A percentile compares a stretch with the other conserved stretches of the same genome.
Evolutionary conservation across 2,113 vertebrate genomes (phyloP).

Genomic region (Etia nguti): DNA sequence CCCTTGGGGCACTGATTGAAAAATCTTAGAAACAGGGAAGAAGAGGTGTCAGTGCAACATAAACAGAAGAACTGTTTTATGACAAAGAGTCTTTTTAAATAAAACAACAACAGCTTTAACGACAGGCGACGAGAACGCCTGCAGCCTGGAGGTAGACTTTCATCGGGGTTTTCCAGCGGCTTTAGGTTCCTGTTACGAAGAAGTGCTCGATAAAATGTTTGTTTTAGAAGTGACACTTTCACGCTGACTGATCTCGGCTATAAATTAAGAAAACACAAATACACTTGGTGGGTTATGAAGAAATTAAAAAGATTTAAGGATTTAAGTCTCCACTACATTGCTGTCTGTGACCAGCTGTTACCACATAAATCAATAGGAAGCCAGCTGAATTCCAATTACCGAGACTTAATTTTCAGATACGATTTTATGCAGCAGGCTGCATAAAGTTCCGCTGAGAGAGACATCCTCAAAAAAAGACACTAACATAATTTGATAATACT

Average conservation of each 20-base stretch:
- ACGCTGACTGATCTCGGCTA: background rate
- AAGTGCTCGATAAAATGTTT: constrained; percentile 1
- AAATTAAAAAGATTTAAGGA: constrained; percentile 38
- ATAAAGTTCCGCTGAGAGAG: background rate
- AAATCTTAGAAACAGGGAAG: background rate
- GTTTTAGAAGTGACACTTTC: constrained; percentile 7
- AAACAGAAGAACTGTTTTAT: background rate
- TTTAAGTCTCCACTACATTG: constrained; percentile 20
- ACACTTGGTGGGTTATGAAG: constrained; percentile 15
- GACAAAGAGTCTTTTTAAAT: background rate
- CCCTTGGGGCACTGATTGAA: background rate
- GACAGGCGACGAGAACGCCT: background rate
- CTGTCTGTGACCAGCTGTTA: constrained; percentile 45
- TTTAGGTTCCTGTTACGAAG: background rate
- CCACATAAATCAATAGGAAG: constrained; percentile 34
- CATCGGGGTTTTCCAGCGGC: background rate
- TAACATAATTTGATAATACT: background rate
- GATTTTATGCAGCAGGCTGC: background rate
- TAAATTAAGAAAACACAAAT: constrained; percentile 32
- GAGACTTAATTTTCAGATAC: background rate
- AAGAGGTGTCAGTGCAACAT: background rate
- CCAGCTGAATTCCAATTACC: constrained; percentile 20
- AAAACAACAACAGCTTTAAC: background rate
- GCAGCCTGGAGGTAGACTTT: background rate
- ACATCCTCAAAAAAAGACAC: background rate